Base-by-base conservation (phyloP, 2,888 invertebrate species). In the Bellardia bayeri region DNA sequence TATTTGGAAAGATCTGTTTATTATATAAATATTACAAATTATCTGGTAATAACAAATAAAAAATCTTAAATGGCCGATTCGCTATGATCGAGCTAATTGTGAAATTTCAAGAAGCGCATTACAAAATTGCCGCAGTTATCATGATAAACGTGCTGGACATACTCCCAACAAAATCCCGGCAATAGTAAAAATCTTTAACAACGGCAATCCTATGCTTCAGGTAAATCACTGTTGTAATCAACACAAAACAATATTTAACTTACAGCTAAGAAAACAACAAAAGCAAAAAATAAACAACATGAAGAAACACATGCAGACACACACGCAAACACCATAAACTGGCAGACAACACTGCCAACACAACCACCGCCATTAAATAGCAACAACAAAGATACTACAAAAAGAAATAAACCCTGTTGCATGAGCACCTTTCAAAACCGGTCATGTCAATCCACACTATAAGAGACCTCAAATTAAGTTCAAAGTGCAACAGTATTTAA, bases 401-500 rank as follows among this genome's bases (percentile, higher is more conserved):
- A 37, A 33, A 33, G 33, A 33, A 45, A 76, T n/a, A 75, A 58
- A 63, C 54, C 49, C 69, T 82, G 58, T 54, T 68, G 85, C 72
- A 87, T 9, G 42, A 64, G 58, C 75, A 72, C 75, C 68, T 56
- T 85, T 51, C 14, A 82, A 80, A 79, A 87, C 86, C 80, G 58
- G 71, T 61, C 75, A 72, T 58, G 40, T 75, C 63, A 81, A 61
- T 63, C 42, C 42, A 30, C 58, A 76, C 40, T 82, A 87, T 87
- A 87, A 91, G 90, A 89, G 33, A 23, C 83, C 72, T 45, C n/a
- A 71, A 23, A 51, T 58, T 14, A 85, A 88, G 89, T 85, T 82
- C 85, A 82, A 89, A 82, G 86, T 90, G 90, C 90, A 90, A 88
- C 90, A 92, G 91, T 66, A 56, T 72, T 86, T 82, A 68, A 88